These are phyloP conservation scores for Chaetodon auriga DNA, from an alignment of 2,113 vertebrate genomes.

Conservation along the genomic window DNA sequence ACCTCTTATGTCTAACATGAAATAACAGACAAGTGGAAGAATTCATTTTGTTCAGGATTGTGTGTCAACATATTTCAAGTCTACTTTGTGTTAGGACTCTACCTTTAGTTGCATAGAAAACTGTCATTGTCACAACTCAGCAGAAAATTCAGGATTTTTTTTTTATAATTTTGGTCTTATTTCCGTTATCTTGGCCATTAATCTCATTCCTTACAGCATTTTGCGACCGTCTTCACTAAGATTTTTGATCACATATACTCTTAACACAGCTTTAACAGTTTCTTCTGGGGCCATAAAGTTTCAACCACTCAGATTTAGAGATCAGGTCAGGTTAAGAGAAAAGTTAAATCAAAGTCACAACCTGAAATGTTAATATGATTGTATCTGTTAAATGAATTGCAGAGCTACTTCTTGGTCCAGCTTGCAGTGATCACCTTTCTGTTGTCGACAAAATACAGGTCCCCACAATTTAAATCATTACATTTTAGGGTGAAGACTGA, in stretches of 20 bases:
- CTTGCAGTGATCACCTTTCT: too few relatives aligned
- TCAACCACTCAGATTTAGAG: too few relatives aligned
- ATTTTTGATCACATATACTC: too few relatives aligned
- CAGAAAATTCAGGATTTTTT: neutral
- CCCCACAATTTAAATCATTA: too few relatives aligned
- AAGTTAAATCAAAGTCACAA: neutral
- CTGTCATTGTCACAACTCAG: slow-evolving; percentile 1
- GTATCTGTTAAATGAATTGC: too few relatives aligned
- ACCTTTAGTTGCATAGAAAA: slow-evolving; percentile 24
- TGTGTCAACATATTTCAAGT: slow-evolving; percentile 27
- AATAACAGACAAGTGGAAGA: slow-evolving; percentile 11
- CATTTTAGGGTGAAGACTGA: too few relatives aligned
- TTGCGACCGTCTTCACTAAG: neutral
- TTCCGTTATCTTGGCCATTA: slow-evolving; percentile 14
- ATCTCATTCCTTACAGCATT: slow-evolving; percentile 17
- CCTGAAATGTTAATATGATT: too few relatives aligned
- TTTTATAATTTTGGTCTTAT: slow-evolving; percentile 20
- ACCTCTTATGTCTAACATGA: slow-evolving; percentile 51
- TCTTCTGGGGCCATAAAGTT: too few relatives aligned
- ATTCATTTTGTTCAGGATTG: slow-evolving; percentile 4
- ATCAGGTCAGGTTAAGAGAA: too few relatives aligned
- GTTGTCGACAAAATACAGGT: too few relatives aligned
- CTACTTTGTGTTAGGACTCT: slow-evolving; percentile 1
- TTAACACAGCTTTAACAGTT: too few relatives aligned
- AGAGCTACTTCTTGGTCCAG: too few relatives aligned